Base-by-base conservation (phyloP, 2,797 vertebrate species). In the Furcifer pardalis region DNA sequence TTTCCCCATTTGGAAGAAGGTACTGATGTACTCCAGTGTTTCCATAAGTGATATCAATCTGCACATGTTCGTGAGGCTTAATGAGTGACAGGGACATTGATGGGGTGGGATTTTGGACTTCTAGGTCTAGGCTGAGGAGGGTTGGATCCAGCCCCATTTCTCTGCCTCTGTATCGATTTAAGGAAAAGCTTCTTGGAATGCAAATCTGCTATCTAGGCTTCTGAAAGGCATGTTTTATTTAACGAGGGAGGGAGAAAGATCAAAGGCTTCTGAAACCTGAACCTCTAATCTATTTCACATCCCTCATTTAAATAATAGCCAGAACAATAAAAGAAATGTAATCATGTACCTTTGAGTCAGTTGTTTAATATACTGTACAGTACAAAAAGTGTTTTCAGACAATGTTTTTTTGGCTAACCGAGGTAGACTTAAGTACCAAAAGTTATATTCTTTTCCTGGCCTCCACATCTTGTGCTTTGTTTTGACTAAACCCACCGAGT, bases 271-370 rank as follows among this genome's bases (percentile, higher is more conserved):
- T 13, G 15, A 27, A 85, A 46, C 19, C 44, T 71, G 77, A 35
- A 65, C 56, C 5, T 84, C 82, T 83, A 13, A 81, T 83, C 52
- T 76, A 8, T 83, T 90, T 86, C 10, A 77, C 56, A 69, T 89
- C 79, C 71, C 82, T 27, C 65, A 23, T 19, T 86, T 1, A 60
- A n/a, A 0, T 83, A 52, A 79, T 91, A 66, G 82, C 46, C 35
- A 84, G 79, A n/a, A 32, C 87, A 88, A 86, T 90, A 49, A 82
- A 87, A 77, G 68, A 89, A 49, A 9, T 84, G 60, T 0, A 87
- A 88, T 89, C 81, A 62, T 3, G 77, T 32, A 87, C 74, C 73
- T 37, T 81, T 85, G 13, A 44, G 27, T 59, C 81, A 52, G 30
- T n/a, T 84, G 87, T 88, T 49, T 77, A 88, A 82, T 81, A 87